Base-by-base conservation (phyloP, 2,113 vertebrate genomes). In the Dicerorhinus sumatrensis region DNA sequence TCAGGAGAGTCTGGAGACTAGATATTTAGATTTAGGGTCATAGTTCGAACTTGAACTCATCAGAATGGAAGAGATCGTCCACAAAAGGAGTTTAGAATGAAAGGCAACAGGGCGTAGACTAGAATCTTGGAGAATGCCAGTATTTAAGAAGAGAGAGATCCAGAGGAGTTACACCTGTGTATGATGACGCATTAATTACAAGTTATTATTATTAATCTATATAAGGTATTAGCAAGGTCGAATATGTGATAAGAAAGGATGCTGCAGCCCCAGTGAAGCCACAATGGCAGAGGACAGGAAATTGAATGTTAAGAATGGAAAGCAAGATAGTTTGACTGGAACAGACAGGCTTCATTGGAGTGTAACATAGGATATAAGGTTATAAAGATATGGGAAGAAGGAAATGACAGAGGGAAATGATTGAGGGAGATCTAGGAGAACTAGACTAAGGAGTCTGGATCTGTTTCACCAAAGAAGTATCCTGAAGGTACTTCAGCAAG, bases 271-370 rank as follows among this genome's bases (percentile, higher is more conserved):
- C 76, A 39, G 54, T 76, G 16, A 94, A 75, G 46, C 93, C 36
- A 83, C 9, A 42, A 29, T 76, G 27, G 36, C 48, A 46, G 58
- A 89, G 23, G 93, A 94, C 82, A 96, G 80, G 85, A 97, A 97
- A 89, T 39, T 93, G 67, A 94, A 91, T 93, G 89, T 86, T 93
- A 90, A 89, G 56, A 92, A 96, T 81, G 77, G 79, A 95, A 97
- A 92, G 87, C 77, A 92, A 85, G 56, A 77, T 11, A 36, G 18
- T 83, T 86, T 80, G 83, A 70, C 75, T 85, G 29, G 39, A 93
- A 75, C 16, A 83, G 72, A 77, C 46, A 96, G 56, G 63, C 67
- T 93, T 29, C 67, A 29, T 8, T 21, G 17, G 48, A 86, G 18
- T 31, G 86, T 60, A 69, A 79, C 33, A 84, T 48, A 79, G 56